Evolutionary conservation across 2,113 vertebrate species (phyloP), one percentile per base, ranked within the genome.

Genomic region (Passerina amoena): DNA sequence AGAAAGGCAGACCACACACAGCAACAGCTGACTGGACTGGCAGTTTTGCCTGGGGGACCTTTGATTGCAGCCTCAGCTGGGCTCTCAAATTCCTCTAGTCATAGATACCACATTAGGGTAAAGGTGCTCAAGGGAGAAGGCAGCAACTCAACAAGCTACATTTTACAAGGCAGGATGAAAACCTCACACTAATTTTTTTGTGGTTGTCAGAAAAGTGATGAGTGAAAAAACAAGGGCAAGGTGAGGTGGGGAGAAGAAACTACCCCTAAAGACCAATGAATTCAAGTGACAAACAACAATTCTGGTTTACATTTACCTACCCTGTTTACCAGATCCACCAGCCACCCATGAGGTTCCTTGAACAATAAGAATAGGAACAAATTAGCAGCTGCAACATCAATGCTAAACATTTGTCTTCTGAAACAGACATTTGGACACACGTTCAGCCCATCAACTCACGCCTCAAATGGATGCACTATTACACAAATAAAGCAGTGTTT

Each of bases 321-420:
- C 98, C 99, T 98, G 97, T 99, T 99, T 79, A 99, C 99, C 86
- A 99, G 97, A 97, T 99, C 99, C 91, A 99, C 99, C 92, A 99
- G 98, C 99, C 99, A 99, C 38, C 99, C 99, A n/a, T 99, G 99
- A 94, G 99, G 99, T 96, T 99, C 99, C 99, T 99, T 99, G 94
- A 92, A 95, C n/a, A 82, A 84, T 82, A 83, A 40, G 54, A 96
- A 96, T 70, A 83, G 38, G 33, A 91, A 91, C 10, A 93, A 82
- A 83, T 96, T 82, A 97, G 61, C 54, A 88, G 54, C 31, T 84
- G 82, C 57, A 86, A 71, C 27, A 77, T 35, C 37, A 75, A 16
- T 9, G 33, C 21, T 75, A 33, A 88, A 68, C 15, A 66, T 77
- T 42, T 81, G 5, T 70, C 42, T 92, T 78, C 72, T 82, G 57